These are phyloP conservation scores for Coboldia fuscipes DNA, from an alignment of 1,140 invertebrate species.

Conservation along the genomic window DNA sequence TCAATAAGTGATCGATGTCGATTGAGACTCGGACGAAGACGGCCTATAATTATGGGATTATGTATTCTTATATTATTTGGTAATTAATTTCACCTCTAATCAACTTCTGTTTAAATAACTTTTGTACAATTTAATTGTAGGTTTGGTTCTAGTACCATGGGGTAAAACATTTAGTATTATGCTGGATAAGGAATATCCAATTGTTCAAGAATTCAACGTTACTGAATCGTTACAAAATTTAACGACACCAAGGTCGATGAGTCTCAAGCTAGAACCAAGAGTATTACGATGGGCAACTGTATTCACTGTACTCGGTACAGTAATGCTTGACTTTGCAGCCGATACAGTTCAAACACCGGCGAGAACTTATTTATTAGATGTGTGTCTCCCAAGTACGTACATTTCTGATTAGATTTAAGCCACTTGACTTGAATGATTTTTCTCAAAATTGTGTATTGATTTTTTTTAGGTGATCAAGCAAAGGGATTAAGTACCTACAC, in stretches of 20 bases:
- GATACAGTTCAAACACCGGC: conserved; percentile 69
- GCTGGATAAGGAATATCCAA: conserved; percentile 3
- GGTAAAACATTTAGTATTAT: background rate
- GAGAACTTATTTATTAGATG: conserved; percentile 61
- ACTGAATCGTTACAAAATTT: background rate
- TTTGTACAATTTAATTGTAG: background rate
- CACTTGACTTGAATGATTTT: background rate
- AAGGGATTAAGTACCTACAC: conserved; percentile 61
- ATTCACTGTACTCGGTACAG: conserved; percentile 62
- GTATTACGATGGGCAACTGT: conserved; percentile 46
- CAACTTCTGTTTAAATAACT: background rate
- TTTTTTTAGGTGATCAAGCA: conserved; percentile 43
- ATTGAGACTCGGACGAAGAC: conserved; percentile 38
- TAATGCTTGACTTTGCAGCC: conserved; percentile 62
- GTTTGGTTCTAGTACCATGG: background rate
- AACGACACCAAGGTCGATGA: no score
- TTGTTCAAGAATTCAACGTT: conserved; percentile 4
- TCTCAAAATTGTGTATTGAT: background rate
- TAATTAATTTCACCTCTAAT: conserved; percentile 5
- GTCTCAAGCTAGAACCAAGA: conserved; percentile 11
- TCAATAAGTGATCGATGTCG: conserved; percentile 57
- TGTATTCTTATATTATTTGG: conserved; percentile 53
- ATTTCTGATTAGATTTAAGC: background rate
- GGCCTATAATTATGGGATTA: conserved; percentile 57
- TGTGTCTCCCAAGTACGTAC: conserved; percentile 39